These are phyloP conservation scores for Drosophila atroscutellata DNA, from an alignment of 2,888 invertebrate species.

Conservation along the genomic window DNA sequence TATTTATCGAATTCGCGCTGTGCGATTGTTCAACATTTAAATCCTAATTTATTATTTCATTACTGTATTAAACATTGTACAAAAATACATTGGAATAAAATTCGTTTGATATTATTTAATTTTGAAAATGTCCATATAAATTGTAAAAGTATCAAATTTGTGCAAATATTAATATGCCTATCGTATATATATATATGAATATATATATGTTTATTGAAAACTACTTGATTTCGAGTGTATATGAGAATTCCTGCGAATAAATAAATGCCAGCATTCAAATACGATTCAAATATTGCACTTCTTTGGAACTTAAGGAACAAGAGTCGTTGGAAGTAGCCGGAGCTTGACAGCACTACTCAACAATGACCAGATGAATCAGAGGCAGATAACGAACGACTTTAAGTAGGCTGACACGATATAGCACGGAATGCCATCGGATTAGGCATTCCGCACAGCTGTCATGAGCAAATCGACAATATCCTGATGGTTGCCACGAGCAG, in stretches of 20 bases:
- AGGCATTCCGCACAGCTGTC: neutral
- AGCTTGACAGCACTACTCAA: conserved; percentile 11
- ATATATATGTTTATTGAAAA: conserved; percentile 9
- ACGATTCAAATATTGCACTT: neutral
- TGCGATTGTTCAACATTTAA: conserved; percentile 6
- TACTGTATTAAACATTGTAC: neutral
- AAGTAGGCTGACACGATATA: conserved; percentile 5
- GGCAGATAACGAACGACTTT: neutral
- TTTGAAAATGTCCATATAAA: neutral
- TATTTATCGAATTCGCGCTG: neutral
- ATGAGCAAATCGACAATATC: conserved; percentile 26
- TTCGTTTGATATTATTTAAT: neutral
- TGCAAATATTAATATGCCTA: neutral
- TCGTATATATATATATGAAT: neutral
- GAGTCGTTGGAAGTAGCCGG: neutral
- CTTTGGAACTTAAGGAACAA: conserved; percentile 10
- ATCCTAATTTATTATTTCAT: neutral
- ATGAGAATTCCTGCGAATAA: conserved; percentile 34
- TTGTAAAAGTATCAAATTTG: neutral
- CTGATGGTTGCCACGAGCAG: conserved; percentile 74
- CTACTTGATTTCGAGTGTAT: conserved; percentile 15
- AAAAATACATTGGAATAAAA: neutral
- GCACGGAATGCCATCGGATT: neutral
- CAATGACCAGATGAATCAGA: neutral
- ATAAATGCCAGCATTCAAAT: conserved; percentile 7